Percentiles rank a stretch among this genome's conserved stretches.
These are phyloP conservation scores for Podarcis muralis DNA, from an alignment of 2,113 vertebrate species.

Conservation along the genomic window DNA sequence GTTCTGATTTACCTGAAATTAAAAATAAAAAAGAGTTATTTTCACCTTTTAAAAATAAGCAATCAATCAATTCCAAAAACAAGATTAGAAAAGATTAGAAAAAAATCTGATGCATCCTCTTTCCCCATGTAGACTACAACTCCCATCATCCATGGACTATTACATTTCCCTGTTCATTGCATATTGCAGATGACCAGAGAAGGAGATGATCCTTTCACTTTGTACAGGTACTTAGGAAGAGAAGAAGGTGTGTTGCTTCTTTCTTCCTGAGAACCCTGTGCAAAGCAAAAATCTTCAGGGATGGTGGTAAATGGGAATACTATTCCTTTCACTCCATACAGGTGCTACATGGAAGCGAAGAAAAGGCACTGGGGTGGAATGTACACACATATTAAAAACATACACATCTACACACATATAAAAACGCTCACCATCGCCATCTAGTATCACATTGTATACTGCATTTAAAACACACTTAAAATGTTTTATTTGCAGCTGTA, in stretches of 20 bases:
- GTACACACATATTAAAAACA: too few relatives aligned
- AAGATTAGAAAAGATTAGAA: neutral
- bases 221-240: neutral
- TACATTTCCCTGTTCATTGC: neutral
- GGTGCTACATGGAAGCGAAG: neutral
- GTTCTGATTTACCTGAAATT: constrained; percentile 81
- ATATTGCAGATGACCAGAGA: neutral
- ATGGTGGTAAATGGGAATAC: neutral
- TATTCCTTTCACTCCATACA: neutral
- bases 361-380: neutral
- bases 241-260: neutral
- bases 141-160: neutral
- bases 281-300: neutral
- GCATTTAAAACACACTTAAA: too few relatives aligned
- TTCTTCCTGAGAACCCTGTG: neutral
- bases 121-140: too few relatives aligned
- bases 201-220: neutral
- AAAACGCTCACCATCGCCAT: too few relatives aligned
- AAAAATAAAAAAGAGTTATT: constrained; percentile 56
- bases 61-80: neutral
- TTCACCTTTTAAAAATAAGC: constrained; percentile 9
- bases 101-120: neutral
- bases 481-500: too few relatives aligned
- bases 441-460: too few relatives aligned
- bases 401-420: too few relatives aligned